Percentiles rank a stretch among this genome's conserved stretches.
Conservation (phyloP, 1,140 invertebrate genomes). For the Schmidtea mediterranea region DNA sequence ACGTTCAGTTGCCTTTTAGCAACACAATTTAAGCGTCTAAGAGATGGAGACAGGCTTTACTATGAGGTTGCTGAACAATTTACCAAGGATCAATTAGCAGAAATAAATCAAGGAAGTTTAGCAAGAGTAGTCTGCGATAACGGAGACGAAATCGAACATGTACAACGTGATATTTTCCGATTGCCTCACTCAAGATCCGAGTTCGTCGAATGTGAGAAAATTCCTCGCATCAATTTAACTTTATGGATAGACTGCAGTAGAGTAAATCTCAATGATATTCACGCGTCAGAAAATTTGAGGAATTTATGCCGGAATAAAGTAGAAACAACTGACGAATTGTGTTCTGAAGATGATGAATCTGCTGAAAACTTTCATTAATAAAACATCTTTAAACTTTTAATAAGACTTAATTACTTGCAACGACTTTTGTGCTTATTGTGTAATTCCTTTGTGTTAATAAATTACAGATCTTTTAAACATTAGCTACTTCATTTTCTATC, state of each 20-base stretch:
- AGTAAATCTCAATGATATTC: no score
- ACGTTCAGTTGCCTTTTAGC: slow-evolving; percentile 62
- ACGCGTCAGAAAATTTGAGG: no score
- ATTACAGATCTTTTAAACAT: no score
- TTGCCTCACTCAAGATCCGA: slow-evolving; percentile 30
- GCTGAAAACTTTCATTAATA: no score
- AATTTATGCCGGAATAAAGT: no score
- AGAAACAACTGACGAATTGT: no score
- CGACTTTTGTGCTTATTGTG: no score
- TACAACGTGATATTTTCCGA: slow-evolving; percentile 60
- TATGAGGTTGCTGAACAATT: slow-evolving; percentile 68
- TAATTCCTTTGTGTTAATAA: no score
- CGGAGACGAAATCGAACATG: slow-evolving; percentile 50
- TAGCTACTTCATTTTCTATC: no score
- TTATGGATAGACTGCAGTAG: slow-evolving; percentile 4
- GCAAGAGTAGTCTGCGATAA: slow-evolving; percentile 59
- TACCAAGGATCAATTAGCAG: slow-evolving; percentile 44
- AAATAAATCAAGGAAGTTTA: slow-evolving; percentile 44
- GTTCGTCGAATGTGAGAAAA: slow-evolving; percentile 10
- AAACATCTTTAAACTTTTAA: no score
- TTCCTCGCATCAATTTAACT: neutral
- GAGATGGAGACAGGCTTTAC: slow-evolving; percentile 78
- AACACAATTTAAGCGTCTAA: slow-evolving; percentile 60
- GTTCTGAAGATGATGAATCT: no score
- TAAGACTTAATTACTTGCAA: no score